Evolutionary conservation across 92 coral and sea anemone species (phyloP).

Genomic region (Epizoanthus stellaris): DNA sequence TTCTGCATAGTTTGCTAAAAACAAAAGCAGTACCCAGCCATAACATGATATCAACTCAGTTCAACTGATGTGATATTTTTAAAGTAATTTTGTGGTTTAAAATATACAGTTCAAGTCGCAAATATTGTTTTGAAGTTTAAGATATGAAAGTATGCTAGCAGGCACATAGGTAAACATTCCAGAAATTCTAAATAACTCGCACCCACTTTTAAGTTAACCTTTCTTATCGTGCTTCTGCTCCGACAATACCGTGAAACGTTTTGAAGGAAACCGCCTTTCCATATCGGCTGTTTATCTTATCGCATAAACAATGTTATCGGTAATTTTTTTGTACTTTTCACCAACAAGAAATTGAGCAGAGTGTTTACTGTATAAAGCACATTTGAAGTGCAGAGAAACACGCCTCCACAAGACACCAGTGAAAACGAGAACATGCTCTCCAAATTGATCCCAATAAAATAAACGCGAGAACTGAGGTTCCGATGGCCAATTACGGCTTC

Average conservation of each 20-base stretch:
- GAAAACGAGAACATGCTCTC: no score
- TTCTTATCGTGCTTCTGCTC: constrained; percentile 33
- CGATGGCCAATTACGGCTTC: not conserved
- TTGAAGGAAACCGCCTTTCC: constrained; percentile 32
- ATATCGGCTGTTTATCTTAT: constrained; percentile 39
- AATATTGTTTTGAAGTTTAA: not conserved
- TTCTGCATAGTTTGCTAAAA: not conserved
- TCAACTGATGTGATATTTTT: no score
- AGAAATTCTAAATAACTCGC: constrained; percentile 5
- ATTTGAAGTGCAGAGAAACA: constrained; percentile 12
- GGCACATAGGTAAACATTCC: constrained; percentile 31
- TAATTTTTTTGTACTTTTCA: constrained; percentile 13
- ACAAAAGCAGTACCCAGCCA: no score
- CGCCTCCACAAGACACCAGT: constrained; percentile 20
- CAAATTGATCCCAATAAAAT: constrained; percentile 1
- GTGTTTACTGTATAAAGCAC: constrained; percentile 32
- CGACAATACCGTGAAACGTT: constrained; percentile 37
- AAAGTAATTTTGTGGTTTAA: not conserved
- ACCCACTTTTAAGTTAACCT: constrained; percentile 31
- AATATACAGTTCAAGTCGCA: not conserved
- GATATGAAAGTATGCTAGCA: not conserved
- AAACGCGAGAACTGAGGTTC: not conserved
- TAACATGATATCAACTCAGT: no score
- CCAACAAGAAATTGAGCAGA: constrained; percentile 10
- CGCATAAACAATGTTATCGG: constrained; percentile 38